A percentile compares a stretch with the other conserved stretches of the same genome.
Conservation (phyloP, 2,797 vertebrate species). For the Buceros bicornis region DNA sequence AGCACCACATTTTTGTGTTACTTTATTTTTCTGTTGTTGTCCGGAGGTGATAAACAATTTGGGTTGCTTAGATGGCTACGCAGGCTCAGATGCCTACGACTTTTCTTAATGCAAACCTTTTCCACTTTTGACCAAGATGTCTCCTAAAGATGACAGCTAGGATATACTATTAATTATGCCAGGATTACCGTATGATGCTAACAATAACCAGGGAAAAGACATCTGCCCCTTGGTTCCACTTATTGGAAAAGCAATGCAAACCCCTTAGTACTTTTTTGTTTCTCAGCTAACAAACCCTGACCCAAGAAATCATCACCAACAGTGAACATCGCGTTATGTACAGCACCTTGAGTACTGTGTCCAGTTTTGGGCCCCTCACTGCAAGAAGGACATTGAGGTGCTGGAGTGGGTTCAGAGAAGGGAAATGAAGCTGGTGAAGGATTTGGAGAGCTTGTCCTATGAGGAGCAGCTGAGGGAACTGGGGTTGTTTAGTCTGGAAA, state of each 20-base stretch:
- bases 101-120: neutral
- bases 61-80: neutral
- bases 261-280: slow-evolving; percentile 7
- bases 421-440: too few relatives aligned
- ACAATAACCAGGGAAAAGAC: neutral
- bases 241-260: slow-evolving; percentile 8
- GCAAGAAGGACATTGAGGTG: too few relatives aligned
- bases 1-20: neutral
- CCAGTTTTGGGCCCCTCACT: too few relatives aligned
- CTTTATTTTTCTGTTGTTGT: neutral
- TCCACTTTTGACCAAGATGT: slow-evolving; percentile 9
- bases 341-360: too few relatives aligned
- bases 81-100: neutral
- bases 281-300: slow-evolving; percentile 28
- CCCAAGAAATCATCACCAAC: slow-evolving; percentile 32
- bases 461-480: too few relatives aligned
- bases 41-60: neutral
- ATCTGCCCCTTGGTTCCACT: slow-evolving; percentile 42
- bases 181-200: neutral
- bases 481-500: too few relatives aligned
- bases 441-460: too few relatives aligned
- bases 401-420: too few relatives aligned
- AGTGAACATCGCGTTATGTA: slow-evolving; percentile 11
- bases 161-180: neutral
- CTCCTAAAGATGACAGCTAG: neutral